phyloP scores from a whole-genome alignment of 1,140 invertebrate species.

The Drosophila malerkotliana region DNA sequence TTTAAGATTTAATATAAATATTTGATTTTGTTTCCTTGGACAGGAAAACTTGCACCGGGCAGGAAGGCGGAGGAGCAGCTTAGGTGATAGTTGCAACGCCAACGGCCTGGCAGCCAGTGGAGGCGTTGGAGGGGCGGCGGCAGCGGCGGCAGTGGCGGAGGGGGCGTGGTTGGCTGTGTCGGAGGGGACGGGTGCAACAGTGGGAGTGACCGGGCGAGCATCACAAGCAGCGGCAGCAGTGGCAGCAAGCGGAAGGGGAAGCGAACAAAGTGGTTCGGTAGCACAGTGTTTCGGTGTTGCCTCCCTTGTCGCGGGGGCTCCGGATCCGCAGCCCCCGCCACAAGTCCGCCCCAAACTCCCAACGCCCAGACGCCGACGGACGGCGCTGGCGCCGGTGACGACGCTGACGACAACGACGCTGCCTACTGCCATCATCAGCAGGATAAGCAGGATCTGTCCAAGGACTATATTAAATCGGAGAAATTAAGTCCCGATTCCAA shows the following conservation, averaged over 20 bases:
- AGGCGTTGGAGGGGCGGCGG: slow-evolving; percentile 47
- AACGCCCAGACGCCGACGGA: slow-evolving; percentile 60
- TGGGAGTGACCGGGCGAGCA: slow-evolving; percentile 1
- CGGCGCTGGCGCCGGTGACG: slow-evolving; percentile 14
- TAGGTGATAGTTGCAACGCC: slow-evolving; percentile 54
- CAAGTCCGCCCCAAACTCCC: slow-evolving; percentile 83
- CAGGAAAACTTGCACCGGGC: slow-evolving; percentile 8
- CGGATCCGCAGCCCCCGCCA: slow-evolving; percentile 86
- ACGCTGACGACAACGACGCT: no score
- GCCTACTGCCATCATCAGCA: no score
- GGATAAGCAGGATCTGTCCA: slow-evolving; percentile 2
- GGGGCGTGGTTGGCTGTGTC: slow-evolving; percentile 13
- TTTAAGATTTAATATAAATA: background rate
- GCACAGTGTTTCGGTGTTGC: slow-evolving; percentile 88
- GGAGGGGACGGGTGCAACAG: slow-evolving; percentile 26
- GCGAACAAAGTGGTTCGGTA: slow-evolving; percentile 83
- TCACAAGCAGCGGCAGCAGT: slow-evolving; percentile 22
- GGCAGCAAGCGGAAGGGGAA: slow-evolving; percentile 55
- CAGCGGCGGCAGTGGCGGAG: slow-evolving; percentile 35
- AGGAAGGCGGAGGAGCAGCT: slow-evolving; percentile 45
- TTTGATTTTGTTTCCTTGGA: background rate
- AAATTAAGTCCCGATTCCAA: slow-evolving; percentile 12
- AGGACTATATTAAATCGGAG: slow-evolving; percentile 15
- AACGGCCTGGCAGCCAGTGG: slow-evolving; percentile 72
- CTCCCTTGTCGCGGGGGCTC: slow-evolving; percentile 87